These are phyloP conservation scores for Menidia menidia DNA, from an alignment of 2,797 vertebrate genomes.

Conservation along the genomic window DNA sequence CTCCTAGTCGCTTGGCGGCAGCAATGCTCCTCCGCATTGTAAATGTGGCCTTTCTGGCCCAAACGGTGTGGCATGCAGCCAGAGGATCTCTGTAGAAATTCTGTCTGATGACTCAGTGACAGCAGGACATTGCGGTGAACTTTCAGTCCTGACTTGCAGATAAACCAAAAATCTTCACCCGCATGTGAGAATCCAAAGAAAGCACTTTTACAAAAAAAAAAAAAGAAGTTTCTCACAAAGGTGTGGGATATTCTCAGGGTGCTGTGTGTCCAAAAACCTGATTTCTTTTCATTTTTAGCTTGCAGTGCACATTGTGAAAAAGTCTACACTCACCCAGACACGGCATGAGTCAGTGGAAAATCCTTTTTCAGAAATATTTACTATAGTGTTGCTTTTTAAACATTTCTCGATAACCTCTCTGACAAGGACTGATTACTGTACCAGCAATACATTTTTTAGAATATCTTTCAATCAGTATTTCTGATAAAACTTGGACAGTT, in stretches of 20 bases:
- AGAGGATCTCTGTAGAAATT: slow-evolving; percentile 56
- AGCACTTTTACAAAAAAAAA: slow-evolving; percentile 49
- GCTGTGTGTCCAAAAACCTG: slow-evolving; percentile 17
- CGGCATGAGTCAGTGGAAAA: slow-evolving; percentile 16
- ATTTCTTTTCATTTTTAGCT: slow-evolving; percentile 29
- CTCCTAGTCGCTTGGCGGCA: slow-evolving; percentile 67
- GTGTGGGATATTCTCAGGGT: neutral
- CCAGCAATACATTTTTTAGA: neutral
- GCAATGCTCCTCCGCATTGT: slow-evolving; percentile 55
- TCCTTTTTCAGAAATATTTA: slow-evolving; percentile 24
- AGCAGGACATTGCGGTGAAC: slow-evolving; percentile 42
- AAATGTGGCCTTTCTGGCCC: slow-evolving; percentile 43
- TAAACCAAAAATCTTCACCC: slow-evolving; percentile 21
- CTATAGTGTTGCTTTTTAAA: slow-evolving; percentile 25
- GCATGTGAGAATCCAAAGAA: slow-evolving; percentile 49
- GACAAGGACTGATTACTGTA: slow-evolving; percentile 21
- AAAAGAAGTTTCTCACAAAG: slow-evolving; percentile 28
- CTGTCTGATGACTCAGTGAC: slow-evolving; percentile 62
- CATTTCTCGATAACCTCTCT: slow-evolving; percentile 14
- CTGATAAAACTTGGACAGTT: too few species aligned
- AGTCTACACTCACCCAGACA: slow-evolving; percentile 6
- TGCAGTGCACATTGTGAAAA: neutral
- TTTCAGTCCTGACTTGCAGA: slow-evolving; percentile 35
- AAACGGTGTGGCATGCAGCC: slow-evolving; percentile 42
- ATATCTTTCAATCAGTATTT: neutral